Conservation (phyloP, 1,140 invertebrate species). For the Drosophila micromelanica region DNA sequence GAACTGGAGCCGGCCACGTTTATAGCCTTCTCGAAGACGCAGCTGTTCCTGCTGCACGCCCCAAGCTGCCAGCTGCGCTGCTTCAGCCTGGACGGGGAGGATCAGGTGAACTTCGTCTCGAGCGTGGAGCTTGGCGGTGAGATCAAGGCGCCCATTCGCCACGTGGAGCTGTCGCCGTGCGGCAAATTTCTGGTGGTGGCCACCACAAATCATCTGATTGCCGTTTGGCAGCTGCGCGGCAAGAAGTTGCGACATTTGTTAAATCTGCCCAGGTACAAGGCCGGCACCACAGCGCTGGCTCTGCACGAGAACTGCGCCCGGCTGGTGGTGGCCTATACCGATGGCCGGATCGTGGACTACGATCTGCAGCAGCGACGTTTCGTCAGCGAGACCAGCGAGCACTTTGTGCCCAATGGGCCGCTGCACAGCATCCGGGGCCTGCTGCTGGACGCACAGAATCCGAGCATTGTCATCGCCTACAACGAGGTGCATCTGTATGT, state of each 20-base stretch:
- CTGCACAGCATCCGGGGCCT: conserved; percentile 85
- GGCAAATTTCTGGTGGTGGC: conserved; percentile 87
- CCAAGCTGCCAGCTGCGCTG: conserved; percentile 58
- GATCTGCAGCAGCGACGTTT: conserved; percentile 86
- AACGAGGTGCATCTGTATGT: conserved; percentile 87
- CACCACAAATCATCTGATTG: conserved; percentile 87
- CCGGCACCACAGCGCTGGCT: conserved; percentile 87
- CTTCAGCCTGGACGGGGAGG: conserved; percentile 34
- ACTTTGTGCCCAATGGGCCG: conserved; percentile 42
- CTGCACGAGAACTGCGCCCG: conserved; percentile 86
- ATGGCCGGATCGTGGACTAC: conserved; percentile 91
- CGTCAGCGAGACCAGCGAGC: conserved; percentile 84
- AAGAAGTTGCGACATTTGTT: conserved; percentile 85
- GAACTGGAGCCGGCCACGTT: conserved; percentile 84
- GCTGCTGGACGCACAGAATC: conserved; percentile 86
- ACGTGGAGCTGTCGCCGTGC: conserved; percentile 76
- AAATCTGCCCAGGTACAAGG: conserved; percentile 88
- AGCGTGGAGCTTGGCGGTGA: conserved; percentile 29
- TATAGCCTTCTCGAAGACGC: conserved; percentile 85
- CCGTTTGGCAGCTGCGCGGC: conserved; percentile 86
- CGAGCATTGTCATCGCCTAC: conserved; percentile 87
- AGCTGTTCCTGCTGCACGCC: conserved; percentile 72
- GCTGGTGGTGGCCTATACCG: conserved; percentile 89
- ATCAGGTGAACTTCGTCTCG: conserved; percentile 12
- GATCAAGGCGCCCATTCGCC: conserved; percentile 26